Percentiles rank a stretch among this genome's conserved stretches.
Evolutionary conservation across 2,797 vertebrate species (phyloP).

Genomic region (Discoglossus pictus): DNA sequence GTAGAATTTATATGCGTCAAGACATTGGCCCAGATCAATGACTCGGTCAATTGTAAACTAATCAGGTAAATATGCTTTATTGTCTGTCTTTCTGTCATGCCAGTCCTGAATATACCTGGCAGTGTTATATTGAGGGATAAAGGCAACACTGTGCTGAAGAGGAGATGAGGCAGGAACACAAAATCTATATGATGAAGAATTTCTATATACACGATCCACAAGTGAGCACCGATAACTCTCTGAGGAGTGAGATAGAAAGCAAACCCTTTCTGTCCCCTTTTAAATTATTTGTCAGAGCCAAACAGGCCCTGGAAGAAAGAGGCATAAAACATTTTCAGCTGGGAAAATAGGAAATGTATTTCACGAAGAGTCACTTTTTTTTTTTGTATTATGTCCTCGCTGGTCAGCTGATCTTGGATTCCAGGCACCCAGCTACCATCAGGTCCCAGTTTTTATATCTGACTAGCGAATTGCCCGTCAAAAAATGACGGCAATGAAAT

Average conservation of each 20-base stretch:
- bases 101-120: not conserved
- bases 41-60: slow-evolving; percentile 32
- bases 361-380: slow-evolving; percentile 6
- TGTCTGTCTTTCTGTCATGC: slow-evolving; percentile 11
- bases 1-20: slow-evolving; percentile 26
- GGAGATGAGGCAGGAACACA: not conserved
- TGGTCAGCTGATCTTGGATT: too few relatives aligned
- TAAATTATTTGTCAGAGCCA: slow-evolving; percentile 46
- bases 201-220: slow-evolving; percentile 12
- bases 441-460: too few relatives aligned
- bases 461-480: too few relatives aligned
- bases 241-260: slow-evolving; percentile 25
- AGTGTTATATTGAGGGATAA: slow-evolving; percentile 7
- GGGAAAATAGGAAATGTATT: slow-evolving; percentile 43
- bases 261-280: slow-evolving; percentile 41
- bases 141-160: slow-evolving; percentile 5
- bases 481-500: too few relatives aligned
- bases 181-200: slow-evolving; percentile 15
- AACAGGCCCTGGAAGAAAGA: slow-evolving; percentile 3
- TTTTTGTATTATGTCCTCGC: not conserved
- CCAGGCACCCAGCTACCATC: too few relatives aligned
- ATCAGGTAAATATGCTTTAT: slow-evolving; percentile 38
- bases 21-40: slow-evolving; percentile 19
- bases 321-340: slow-evolving; percentile 31
- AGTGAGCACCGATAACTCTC: slow-evolving; percentile 28